phyloP scores from a whole-genome alignment of 2,113 vertebrate genomes.

The Salvelinus namaycush region DNA sequence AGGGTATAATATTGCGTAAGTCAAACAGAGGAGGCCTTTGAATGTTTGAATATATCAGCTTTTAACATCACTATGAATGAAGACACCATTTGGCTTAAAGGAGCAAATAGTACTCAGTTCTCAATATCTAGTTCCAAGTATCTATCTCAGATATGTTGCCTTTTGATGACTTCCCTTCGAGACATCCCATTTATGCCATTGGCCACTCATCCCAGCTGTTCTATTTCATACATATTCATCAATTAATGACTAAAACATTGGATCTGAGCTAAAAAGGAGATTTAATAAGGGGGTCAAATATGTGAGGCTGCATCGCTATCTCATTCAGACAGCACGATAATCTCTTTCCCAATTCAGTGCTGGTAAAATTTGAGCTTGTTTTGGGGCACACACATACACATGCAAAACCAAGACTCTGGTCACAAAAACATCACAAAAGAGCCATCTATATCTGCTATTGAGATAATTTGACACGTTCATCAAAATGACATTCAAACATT shows the following conservation, averaged over 20 bases:
- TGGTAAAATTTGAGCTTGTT: neutral
- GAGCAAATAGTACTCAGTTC: no score
- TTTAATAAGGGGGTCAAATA: neutral
- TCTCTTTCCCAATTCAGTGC: constrained; percentile 35
- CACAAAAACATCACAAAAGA: neutral
- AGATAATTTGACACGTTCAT: neutral
- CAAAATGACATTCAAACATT: neutral
- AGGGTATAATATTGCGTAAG: no score
- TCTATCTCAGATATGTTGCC: no score
- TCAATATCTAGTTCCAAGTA: no score
- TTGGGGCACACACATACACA: neutral
- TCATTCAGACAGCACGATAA: constrained; percentile 26
- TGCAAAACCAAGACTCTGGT: neutral
- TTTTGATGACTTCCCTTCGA: neutral
- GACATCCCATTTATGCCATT: neutral
- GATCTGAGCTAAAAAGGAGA: neutral
- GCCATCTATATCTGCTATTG: neutral
- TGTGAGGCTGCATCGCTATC: constrained; percentile 12
- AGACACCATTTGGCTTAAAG: no score
- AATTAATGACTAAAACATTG: neutral
- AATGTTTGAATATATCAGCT: no score
- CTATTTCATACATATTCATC: neutral
- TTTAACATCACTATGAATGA: no score
- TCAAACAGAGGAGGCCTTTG: no score
- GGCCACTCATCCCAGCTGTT: no score